These are phyloP conservation scores for Endomychus coccineus DNA, from an alignment of 2,888 invertebrate species.

Conservation along the genomic window DNA sequence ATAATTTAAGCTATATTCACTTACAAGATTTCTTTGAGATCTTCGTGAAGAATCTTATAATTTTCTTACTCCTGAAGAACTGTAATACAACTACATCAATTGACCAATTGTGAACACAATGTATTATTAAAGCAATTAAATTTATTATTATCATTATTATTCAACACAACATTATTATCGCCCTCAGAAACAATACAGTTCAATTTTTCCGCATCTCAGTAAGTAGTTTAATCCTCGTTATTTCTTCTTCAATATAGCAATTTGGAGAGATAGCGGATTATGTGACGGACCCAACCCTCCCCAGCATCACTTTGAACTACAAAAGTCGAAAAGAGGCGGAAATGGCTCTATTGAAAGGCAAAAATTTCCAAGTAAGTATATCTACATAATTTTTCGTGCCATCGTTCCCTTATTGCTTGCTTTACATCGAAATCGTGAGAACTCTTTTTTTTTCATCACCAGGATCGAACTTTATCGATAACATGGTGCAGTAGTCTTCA, in stretches of 20 bases:
- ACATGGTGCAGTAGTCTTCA: slow-evolving; percentile 38
- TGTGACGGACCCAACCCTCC: slow-evolving; percentile 62
- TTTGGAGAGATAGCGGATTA: slow-evolving; percentile 84
- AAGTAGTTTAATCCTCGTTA: too few species aligned
- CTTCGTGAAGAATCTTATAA: too few species aligned
- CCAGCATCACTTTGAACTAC: slow-evolving; percentile 69
- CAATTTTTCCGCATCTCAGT: too few species aligned
- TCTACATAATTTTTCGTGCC: slow-evolving; percentile 22
- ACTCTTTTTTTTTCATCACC: slow-evolving; percentile 7
- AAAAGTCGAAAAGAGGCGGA: slow-evolving; percentile 73
- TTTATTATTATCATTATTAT: too few species aligned
- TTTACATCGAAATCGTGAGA: not conserved
- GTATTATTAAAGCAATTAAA: too few species aligned
- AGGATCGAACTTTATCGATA: slow-evolving; percentile 42
- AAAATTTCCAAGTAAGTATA: slow-evolving; percentile 66
- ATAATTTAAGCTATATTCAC: too few species aligned
- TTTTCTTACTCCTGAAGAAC: too few species aligned
- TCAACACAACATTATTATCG: too few species aligned
- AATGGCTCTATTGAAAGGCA: slow-evolving; percentile 66
- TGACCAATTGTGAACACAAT: too few species aligned
- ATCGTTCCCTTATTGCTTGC: slow-evolving; percentile 1
- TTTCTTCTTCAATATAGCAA: slow-evolving; percentile 53
- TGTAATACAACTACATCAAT: too few species aligned
- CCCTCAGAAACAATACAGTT: too few species aligned
- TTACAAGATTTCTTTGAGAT: too few species aligned